Evolutionary conservation across 2,888 invertebrate genomes (phyloP), one percentile per base, ranked within the genome.

Genomic region (Sarcophaga carnaria): DNA sequence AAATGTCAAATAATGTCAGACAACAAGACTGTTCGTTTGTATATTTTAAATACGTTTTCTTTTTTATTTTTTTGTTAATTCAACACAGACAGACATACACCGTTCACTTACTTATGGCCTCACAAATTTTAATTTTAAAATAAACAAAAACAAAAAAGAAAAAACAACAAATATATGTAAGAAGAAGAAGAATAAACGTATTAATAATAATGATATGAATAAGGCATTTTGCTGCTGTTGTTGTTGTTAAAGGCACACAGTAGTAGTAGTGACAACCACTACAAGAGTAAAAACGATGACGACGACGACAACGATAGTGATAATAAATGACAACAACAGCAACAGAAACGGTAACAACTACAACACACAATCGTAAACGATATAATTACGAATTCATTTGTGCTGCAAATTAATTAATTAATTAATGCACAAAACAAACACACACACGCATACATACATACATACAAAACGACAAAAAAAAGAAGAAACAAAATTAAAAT

Each of bases 371-470:
- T 79, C 84, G 84, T 71, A 79, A 84, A 87, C 76, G 81, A 84
- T 87, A 88, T 86, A 88, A 88, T 88, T 88, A 88, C 88, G 85
- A 87, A 88, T 88, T 88, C 87, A 88, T 88, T 88, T 88, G 88
- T 85, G 88, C 81, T 85, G 84, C 85, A 85, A 88, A 88, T 88
- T 88, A 88, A 88, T 86, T 88, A 88, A 88, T 87, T 87, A 87
- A 87, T 87, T 87, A 87, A 87, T 87, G 84, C 87, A 87, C 75
- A 83, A 83, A 74, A 22, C 66, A 80, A 10, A 76, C n/a, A 45
- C 25, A 76, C 6, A 66, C 67, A 69, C 17, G 72, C 49, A 54
- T 4, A 45, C n/a, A 71, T 12, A 54, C 47, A 74, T 17, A 72
- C 49, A 79, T 37, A 63, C 74, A 62, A 63, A 64, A 66, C 25